Evolutionary conservation across 2,888 invertebrate genomes (phyloP), one percentile per base, ranked within the genome.

Genomic region (Amphipyra berbera): DNA sequence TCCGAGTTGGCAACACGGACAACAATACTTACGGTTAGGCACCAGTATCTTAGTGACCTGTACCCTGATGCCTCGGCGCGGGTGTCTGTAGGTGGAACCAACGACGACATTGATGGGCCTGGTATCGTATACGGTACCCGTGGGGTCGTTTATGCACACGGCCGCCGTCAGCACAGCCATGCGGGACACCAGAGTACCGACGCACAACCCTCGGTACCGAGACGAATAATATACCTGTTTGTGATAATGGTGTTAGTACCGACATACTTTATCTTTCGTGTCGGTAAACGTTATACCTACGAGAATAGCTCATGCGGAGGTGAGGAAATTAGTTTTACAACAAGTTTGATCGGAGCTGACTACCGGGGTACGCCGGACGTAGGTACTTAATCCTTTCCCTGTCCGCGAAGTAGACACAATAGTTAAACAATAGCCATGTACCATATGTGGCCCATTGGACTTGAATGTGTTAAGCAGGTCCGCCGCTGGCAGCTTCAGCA

Each of bases 41-140:
- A 90, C 48, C 14, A 94, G 73, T 30, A 93, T 69, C 73, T 89
- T 90, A 7, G 85, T 83, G 56, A 94, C 93, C 62, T 90, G 94
- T 2, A 94, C 89, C 15, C 92, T 78, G 14, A 94, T 88, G 40
- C 94, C 94, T n/a, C 92, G 79, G 2, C 90, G 80, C 0, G 88
- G 87, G 53, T 94, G 94, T 0, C 94, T 81, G 82, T 94, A 94
- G 0, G 67, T 62, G 27, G 90, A 49, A 0, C 88, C 91, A 0
- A 81, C 52, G 46, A 94, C 81, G 3, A 94, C 89, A 65, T 88
- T 93, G 68, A 94, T 86, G 0, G 93, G 78, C 0, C 92, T 73
- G 0, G 61, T 82, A 77, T 93, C 93, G 1, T 13, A 76, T 0
- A 61, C 0, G 0, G 14, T 1, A 0, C 69, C 42, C 0, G 49